Conservation (phyloP, 92 coral and sea anemone species). For the Virgularia gustaviana region DNA sequence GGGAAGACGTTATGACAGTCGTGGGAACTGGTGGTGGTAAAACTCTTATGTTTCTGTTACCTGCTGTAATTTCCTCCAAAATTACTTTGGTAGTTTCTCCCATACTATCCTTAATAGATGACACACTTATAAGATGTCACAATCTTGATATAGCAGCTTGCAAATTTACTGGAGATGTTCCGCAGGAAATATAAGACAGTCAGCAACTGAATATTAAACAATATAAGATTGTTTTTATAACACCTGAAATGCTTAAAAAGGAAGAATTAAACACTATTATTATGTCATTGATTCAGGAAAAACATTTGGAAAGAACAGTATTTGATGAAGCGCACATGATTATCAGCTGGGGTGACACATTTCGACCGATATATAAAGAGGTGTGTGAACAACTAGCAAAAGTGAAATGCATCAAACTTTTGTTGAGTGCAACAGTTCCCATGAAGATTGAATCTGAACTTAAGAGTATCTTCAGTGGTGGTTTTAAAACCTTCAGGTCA, state of each 20-base stretch:
- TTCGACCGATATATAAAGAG: constrained; percentile 22
- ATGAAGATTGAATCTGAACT: constrained; percentile 1
- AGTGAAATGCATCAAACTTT: constrained; percentile 22
- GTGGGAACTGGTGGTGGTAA: constrained; percentile 39
- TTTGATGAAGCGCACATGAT: constrained; percentile 45
- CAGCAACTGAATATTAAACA: constrained; percentile 7
- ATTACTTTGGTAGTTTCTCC: constrained; percentile 35
- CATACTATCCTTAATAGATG: constrained; percentile 9
- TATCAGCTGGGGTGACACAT: constrained; percentile 30
- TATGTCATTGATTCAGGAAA: not conserved
- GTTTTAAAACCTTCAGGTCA: not conserved
- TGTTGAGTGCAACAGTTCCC: constrained; percentile 51
- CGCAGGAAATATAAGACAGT: constrained; percentile 5
- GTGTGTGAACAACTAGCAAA: constrained; percentile 28
- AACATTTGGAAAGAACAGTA: constrained; percentile 37
- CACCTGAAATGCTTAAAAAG: constrained; percentile 29
- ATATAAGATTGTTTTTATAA: constrained; percentile 11
- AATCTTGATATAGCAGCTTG: constrained; percentile 14
- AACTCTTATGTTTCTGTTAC: constrained; percentile 25
- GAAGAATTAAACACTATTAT: not conserved
- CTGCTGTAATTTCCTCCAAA: constrained; percentile 28
- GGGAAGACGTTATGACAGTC: constrained; percentile 22
- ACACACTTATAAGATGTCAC: not conserved
- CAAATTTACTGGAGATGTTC: constrained; percentile 36
- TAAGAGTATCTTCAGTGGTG: constrained; percentile 8